Evolutionary conservation across 2,888 invertebrate species (phyloP).

Genomic region (Autographa pulchrina): DNA sequence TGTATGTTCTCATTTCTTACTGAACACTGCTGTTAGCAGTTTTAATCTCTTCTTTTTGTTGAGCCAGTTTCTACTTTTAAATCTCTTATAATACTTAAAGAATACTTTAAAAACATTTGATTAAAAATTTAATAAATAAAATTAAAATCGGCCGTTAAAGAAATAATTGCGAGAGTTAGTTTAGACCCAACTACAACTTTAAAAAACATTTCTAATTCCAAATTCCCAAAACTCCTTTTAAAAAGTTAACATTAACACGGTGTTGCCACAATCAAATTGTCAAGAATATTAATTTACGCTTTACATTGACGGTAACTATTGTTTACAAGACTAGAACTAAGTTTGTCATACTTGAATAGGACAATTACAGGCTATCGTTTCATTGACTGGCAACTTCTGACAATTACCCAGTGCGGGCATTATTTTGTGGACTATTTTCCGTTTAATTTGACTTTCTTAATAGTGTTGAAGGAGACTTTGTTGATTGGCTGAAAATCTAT

Average conservation of each 20-base stretch:
- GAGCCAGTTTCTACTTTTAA: too few relatives aligned
- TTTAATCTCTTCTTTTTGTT: too few relatives aligned
- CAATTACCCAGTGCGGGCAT: conserved; percentile 57
- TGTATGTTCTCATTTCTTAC: too few relatives aligned
- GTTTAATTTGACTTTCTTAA: neutral
- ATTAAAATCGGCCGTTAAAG: too few relatives aligned
- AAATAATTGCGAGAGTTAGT: too few relatives aligned
- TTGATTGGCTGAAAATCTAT: too few relatives aligned
- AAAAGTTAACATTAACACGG: neutral
- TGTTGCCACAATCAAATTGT: conserved; percentile 13
- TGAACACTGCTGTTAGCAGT: too few relatives aligned
- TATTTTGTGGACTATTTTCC: conserved; percentile 15
- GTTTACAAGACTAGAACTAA: conserved; percentile 56
- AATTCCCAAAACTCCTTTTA: neutral
- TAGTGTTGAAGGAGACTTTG: neutral
- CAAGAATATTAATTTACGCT: conserved; percentile 22
- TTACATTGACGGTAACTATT: conserved; percentile 53
- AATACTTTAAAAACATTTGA: too few relatives aligned
- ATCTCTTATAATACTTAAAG: too few relatives aligned
- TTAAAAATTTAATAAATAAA: too few relatives aligned
- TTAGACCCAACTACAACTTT: neutral
- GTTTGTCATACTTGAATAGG: conserved; percentile 34
- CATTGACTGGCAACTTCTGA: conserved; percentile 49
- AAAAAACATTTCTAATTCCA: neutral
- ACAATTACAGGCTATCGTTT: conserved; percentile 63